Evolutionary conservation across 2,888 invertebrate genomes (phyloP), one percentile per base, ranked within the genome.

Genomic region (Acrocera orbiculus): DNA sequence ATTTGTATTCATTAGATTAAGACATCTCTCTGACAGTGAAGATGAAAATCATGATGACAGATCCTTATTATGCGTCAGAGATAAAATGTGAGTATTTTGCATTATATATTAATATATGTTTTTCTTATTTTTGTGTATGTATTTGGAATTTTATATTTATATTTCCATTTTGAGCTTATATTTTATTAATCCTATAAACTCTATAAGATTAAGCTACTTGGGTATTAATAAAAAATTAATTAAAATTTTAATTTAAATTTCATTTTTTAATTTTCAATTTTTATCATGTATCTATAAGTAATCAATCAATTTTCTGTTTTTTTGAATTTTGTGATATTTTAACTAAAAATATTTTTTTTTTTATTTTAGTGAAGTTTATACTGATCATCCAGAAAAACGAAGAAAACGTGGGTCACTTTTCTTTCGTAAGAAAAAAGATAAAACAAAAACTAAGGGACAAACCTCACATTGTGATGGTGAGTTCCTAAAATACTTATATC

Each of bases 391-490:
- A 14, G 83, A 83, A 51, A 87, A 89, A 54, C 65, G 86, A 48
- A 69, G 85, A 46, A 89, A 89, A 63, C 66, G 87, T 32, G 86
- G 86, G 34, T 87, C 87, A 44, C 62, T 89, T 38, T 89, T 89
- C 68, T 89, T 87, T 56, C 74, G 87, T 44, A 89, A 87, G 63
- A 87, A 86, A 61, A 85, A 86, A 70, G 87, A 60, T 36, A 61
- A 61, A 43, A 51, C 54, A 32, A 61, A 61, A 44, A 52, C 54
- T 42, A 52, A 53, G 44, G 54, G 52, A 14, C 59, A 55, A 40
- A 40, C 54, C 14, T 53, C 49, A 25, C 49, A 48, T 36, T 52
- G 57, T 40, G 59, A 60, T 42, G 46, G 49, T 47, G 30, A 40
- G 40, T 37, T 14, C 13, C 16, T 13, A 30, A 25, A 29, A 13